phyloP scores from a whole-genome alignment of 1,140 invertebrate species.

The Brachionus plicatilis region DNA sequence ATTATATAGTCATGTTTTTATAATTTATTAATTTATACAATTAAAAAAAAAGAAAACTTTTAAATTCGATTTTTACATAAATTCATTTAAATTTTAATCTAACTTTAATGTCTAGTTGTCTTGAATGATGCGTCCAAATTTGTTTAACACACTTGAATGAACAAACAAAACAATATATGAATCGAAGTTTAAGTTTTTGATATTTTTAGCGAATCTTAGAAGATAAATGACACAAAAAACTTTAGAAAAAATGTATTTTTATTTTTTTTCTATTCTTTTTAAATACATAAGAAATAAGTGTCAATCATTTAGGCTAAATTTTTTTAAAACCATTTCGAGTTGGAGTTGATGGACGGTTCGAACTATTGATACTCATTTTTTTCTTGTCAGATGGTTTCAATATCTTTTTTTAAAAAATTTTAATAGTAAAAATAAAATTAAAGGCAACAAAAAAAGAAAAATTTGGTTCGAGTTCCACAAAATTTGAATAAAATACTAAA shows the following conservation, averaged over 20 bases:
- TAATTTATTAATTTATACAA: background rate
- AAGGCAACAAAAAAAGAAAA: background rate
- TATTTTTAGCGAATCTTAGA: background rate
- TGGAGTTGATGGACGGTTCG: slow-evolving; percentile 31
- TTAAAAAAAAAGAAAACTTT: background rate
- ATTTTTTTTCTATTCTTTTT: background rate
- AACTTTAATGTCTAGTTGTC: background rate
- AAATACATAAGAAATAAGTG: background rate
- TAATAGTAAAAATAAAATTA: background rate
- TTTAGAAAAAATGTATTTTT: background rate
- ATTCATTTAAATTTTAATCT: background rate
- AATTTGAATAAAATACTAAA: background rate
- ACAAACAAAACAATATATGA: background rate
- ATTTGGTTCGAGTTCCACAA: too few species aligned
- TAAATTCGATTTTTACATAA: background rate
- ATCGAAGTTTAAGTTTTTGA: background rate
- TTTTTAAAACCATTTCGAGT: slow-evolving; percentile 14
- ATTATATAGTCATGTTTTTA: background rate
- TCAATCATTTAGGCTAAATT: background rate
- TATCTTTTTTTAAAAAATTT: background rate
- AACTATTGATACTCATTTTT: background rate
- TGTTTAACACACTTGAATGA: background rate
- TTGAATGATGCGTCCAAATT: background rate
- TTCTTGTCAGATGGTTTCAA: slow-evolving; percentile 37
- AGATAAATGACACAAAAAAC: background rate